Base-by-base conservation (phyloP, 1,140 invertebrate genomes). In the Drosophila fuyamai region DNA sequence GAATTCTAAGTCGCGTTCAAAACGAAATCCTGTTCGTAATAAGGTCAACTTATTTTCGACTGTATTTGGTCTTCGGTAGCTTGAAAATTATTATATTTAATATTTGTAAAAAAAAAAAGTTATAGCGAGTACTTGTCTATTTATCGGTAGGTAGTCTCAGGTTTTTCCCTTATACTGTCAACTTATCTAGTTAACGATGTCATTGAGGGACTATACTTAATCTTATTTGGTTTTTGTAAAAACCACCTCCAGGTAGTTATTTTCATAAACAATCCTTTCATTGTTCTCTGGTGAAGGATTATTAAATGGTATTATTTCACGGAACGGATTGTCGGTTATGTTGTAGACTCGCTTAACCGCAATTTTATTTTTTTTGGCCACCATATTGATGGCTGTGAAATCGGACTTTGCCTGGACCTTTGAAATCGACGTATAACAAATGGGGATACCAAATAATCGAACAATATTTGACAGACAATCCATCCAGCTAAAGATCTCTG, bases 221-320 rank as follows among this genome's bases (percentile, higher is more conserved):
- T 35, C 2, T 3, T 14, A 63, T 13, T 41, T 65, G 2, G 7
- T 35, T 8, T 40, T 55, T 4, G 80, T 71, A 10, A 76, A 71
- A 7, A 83, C 12, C 1, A 83, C 63, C 36, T 84, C 57, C 13
- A 83, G 51, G 44, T 81, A 85, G 40, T 84, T 85, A 46, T 84
- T 84, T 2, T 5, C 29, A 46, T 84, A 84, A 2, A 80, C 41
- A 6, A 85, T 40, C 23, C 50, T 68, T 16, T 84, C 81, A 0
- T 27, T 4, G 29, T 77, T 63, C 12, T 62, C 43, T 2, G 44
- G 36, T 29, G 14, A 54, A 2, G 43, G 55, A 59, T 85, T 85
- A 16, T 44, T 66, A 13, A 60, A 6, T 0, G 81, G 81, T n/a
- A 85, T 36, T 40, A 84, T 68, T 16, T 77, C 81, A 0, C 81